A percentile compares a stretch with the other conserved stretches of the same genome.
phyloP scores from a whole-genome alignment of 1,140 invertebrate species.

The Sycobia sp. region DNA sequence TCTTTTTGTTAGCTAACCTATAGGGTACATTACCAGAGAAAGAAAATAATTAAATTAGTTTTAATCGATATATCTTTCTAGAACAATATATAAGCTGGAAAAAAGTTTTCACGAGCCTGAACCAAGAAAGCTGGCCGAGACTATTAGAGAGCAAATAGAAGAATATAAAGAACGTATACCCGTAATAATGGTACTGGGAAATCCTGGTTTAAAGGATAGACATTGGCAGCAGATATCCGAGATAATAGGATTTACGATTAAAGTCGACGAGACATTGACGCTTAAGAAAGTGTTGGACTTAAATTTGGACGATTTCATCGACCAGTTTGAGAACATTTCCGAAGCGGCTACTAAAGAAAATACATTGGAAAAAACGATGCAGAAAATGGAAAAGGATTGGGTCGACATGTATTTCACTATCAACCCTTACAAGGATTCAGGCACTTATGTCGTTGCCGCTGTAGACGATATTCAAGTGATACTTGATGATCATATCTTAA shows the following conservation, averaged over 20 bases:
- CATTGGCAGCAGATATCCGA: slow-evolving; percentile 96
- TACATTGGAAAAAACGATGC: slow-evolving; percentile 84
- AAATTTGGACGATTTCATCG: slow-evolving; percentile 82
- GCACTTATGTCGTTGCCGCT: slow-evolving; percentile 85
- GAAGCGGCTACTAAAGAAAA: slow-evolving; percentile 94
- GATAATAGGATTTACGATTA: slow-evolving; percentile 88
- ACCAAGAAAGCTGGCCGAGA: slow-evolving; percentile 67
- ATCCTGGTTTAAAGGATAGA: slow-evolving; percentile 87
- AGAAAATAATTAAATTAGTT: too few relatives aligned
- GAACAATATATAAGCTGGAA: slow-evolving; percentile 87
- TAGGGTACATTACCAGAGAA: too few relatives aligned
- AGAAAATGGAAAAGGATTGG: slow-evolving; percentile 94
- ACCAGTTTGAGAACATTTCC: slow-evolving; percentile 88
- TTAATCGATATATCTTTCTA: slow-evolving; percentile 38
- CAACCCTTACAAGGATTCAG: slow-evolving; percentile 82
- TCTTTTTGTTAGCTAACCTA: too few relatives aligned
- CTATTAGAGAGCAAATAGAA: slow-evolving; percentile 79
- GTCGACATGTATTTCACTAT: slow-evolving; percentile 80
- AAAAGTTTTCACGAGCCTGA: slow-evolving; percentile 79
- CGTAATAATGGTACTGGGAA: slow-evolving; percentile 87
- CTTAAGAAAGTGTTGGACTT: slow-evolving; percentile 86
- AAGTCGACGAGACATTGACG: slow-evolving; percentile 81
- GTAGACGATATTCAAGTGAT: slow-evolving; percentile 93
- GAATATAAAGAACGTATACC: slow-evolving; percentile 88
- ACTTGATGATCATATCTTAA: slow-evolving; percentile 94